Evolutionary conservation across 2,797 vertebrate species (phyloP), one percentile per base, ranked within the genome.

Genomic region (Tarsius wallacei): DNA sequence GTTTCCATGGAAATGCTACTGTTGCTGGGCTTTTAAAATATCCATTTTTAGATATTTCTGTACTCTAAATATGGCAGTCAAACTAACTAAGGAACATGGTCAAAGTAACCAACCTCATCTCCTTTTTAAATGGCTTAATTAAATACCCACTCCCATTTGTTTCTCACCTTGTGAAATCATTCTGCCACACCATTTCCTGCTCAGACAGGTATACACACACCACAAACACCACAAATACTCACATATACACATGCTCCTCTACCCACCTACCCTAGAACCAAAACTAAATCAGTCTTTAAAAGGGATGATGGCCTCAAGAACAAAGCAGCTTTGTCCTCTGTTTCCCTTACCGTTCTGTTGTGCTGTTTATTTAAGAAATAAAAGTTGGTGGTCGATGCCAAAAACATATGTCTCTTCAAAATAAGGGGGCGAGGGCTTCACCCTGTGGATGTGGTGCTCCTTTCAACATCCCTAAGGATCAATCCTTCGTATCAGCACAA

Each of bases 1-100:
- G 88, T 96, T 95, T 93, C 97, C 91, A 90, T 96, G 91, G 93
- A 96, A 96, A 96, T 90, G 63, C 36, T 95, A 11, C 21, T 87
- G 26, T 92, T 33, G 6, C 88, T 90, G 33, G 49, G 24, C 61
- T 96, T 97, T 96, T 64, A 94, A 96, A 97, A 91, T 84, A 94
- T 2, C 78, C 51, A 24, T 64, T 96, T 96, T 94, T 84, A 96
- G 47, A 63, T 97, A 74, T 83, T 93, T 93, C 90, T 90, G 15
- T 89, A 93, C 31, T 87, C 81, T 89, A 78, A 96, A 94, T 87
- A 21, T 95, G 61, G 93, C n/a, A 87, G 36, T 93, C 68, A 86
- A 81, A 87, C 88, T 87, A 91, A 64, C 47, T 70, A 80, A 96
- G 74, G 59, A 96, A 85, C 74, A 42, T 95, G 42, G 42, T 73